Base-by-base conservation (phyloP, 2,797 vertebrate species). In the Hyperoplus lanceolatus region DNA sequence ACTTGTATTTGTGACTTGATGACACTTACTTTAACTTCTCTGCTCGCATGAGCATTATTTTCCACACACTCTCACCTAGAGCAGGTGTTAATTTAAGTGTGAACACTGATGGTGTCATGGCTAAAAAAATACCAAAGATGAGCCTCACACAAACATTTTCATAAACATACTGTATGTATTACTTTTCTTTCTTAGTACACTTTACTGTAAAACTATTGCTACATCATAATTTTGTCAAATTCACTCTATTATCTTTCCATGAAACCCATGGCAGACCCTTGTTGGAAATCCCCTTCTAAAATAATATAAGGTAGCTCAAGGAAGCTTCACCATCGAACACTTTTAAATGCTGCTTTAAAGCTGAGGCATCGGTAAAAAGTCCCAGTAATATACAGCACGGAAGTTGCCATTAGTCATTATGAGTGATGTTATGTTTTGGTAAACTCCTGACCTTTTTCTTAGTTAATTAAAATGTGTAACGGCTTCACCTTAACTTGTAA, bases 11-110 rank as follows among this genome's bases (percentile, higher is more conserved):
- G 1, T 53, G n/a, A 39, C 16, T 10, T 8, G 49, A 10, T 49
- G 4, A 6, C 4, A 2, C 46, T 13, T 38, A 12, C 59, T 77
- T 53, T 9, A 41, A 43, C 51, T 64, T 56, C 48, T 56, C 63
- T 63, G 14, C n/a, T 77, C 69, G 7, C 4, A 53, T 70, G 36
- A 46, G 57, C 8, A 16, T 14, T 51, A 18, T 12, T 78, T 71
- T 41, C n/a, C 14, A 13, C 68, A 66, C 55, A 51, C 55, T 53
- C 21, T 56, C 6, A 12, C 21, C 29, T 51, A 43, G 46, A 46
- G 59, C 65, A 57, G 64, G 57, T 4, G 18, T 42, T 39, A 3
- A 18, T 12, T 38, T 14, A 57, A 5, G 59, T 81, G 42, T 69
- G 29, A 69, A 74, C 51, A 38, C 43, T 69, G 57, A 2, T 38